Percentiles rank a stretch among this genome's conserved stretches.
Evolutionary conservation across 1,140 invertebrate genomes (phyloP).

Genomic region (Antheraea mylitta): DNA sequence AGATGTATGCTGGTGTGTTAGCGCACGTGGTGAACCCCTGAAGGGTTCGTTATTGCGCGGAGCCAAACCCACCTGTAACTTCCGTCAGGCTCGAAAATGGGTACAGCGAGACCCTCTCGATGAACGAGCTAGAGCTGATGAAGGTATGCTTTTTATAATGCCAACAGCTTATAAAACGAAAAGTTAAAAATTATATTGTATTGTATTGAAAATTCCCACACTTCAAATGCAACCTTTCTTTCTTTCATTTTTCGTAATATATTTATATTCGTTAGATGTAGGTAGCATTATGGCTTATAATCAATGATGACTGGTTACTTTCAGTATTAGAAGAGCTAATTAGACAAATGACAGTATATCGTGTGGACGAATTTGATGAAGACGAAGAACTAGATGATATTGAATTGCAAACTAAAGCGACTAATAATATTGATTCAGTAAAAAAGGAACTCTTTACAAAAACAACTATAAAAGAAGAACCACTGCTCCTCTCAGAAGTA

Average conservation of each 20-base stretch:
- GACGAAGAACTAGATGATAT: slow-evolving; percentile 59
- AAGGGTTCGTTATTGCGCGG: slow-evolving; percentile 88
- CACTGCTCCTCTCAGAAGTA: slow-evolving; percentile 43
- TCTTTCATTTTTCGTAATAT: too few relatives aligned
- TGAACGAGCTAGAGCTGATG: slow-evolving; percentile 56
- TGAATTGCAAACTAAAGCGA: slow-evolving; percentile 38
- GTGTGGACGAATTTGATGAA: slow-evolving; percentile 77
- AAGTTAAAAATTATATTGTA: slow-evolving; percentile 3
- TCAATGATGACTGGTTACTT: slow-evolving; percentile 21
- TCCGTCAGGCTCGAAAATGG: slow-evolving; percentile 84
- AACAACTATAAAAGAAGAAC: slow-evolving; percentile 21
- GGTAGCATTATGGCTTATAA: neutral
- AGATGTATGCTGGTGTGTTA: slow-evolving; percentile 91
- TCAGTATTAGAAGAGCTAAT: slow-evolving; percentile 83
- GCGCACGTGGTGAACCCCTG: slow-evolving; percentile 87
- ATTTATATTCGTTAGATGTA: too few relatives aligned
- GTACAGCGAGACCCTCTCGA: slow-evolving; percentile 51
- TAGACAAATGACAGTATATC: slow-evolving; percentile 80
- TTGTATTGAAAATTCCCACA: too few relatives aligned
- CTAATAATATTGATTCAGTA: slow-evolving; percentile 34
- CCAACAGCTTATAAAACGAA: neutral
- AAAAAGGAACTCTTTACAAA: slow-evolving; percentile 22
- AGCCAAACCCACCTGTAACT: slow-evolving; percentile 86
- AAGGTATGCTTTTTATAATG: slow-evolving; percentile 39
- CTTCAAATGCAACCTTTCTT: too few relatives aligned